Percentiles rank a stretch among this genome's conserved stretches.
phyloP scores from a whole-genome alignment of 2,888 invertebrate genomes.

The Platypus cylindrus region DNA sequence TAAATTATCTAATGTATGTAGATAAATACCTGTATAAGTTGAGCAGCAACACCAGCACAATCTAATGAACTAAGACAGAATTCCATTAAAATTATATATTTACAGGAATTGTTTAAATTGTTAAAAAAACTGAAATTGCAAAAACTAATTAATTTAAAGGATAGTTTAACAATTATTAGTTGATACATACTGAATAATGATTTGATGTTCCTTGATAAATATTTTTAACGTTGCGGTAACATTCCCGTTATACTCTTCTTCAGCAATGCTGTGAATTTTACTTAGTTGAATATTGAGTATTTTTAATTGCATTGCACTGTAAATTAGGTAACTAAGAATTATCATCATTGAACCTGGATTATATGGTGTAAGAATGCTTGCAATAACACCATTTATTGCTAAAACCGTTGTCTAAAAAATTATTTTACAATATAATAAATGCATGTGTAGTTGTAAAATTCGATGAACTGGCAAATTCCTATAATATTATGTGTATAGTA shows the following conservation, averaged over 20 bases:
- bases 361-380: background rate
- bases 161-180: background rate
- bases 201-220: slow-evolving; percentile 1
- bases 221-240: background rate
- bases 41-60: background rate
- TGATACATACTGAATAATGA: background rate
- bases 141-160: background rate
- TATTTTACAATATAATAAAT: background rate
- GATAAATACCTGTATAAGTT: background rate
- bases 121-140: background rate
- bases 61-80: background rate
- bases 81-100: background rate
- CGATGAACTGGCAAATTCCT: no score
- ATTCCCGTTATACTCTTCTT: background rate
- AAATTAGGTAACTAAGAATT: background rate
- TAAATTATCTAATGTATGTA: background rate
- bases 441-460: no score
- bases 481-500: no score
- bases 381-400: background rate
- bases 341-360: background rate
- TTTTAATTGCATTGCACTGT: slow-evolving; percentile 1
- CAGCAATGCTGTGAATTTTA: background rate
- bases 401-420: background rate
- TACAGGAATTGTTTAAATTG: background rate
- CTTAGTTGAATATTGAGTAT: background rate